phyloP scores from a whole-genome alignment of 1,140 invertebrate species.

The Neodiprion fabricii region DNA sequence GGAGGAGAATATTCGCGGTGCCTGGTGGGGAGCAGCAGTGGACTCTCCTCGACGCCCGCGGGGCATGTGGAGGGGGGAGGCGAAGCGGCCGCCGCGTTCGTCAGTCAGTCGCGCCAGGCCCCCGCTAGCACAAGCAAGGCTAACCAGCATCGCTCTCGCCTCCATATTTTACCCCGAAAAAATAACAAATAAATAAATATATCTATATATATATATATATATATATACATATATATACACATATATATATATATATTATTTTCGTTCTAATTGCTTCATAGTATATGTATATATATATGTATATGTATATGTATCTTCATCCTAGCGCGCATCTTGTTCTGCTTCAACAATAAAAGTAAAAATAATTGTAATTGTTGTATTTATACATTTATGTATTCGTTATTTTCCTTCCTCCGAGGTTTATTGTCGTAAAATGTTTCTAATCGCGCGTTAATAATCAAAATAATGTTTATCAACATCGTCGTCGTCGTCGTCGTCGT shows the following conservation, averaged over 20 bases:
- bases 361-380: background rate
- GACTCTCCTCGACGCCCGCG: conserved; percentile 18
- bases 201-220: too few relatives aligned
- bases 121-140: conserved; percentile 51
- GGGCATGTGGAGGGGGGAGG: background rate
- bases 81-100: conserved; percentile 30
- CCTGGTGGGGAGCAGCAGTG: conserved; percentile 27
- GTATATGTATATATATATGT: conserved; percentile 2
- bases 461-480: too few relatives aligned
- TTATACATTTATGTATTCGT: too few relatives aligned
- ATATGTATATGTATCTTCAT: conserved; percentile 2
- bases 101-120: conserved; percentile 53
- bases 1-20: conserved; percentile 14
- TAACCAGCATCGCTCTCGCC: conserved; percentile 57
- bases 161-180: conserved; percentile 52
- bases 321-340: background rate
- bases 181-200: background rate
- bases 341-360: conserved; percentile 15
- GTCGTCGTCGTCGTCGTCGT: too few relatives aligned
- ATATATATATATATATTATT: background rate
- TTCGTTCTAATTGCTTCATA: background rate
- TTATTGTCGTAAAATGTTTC: too few relatives aligned
- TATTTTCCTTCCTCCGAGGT: too few relatives aligned
- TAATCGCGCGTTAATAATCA: too few relatives aligned
- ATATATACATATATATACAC: background rate